Evolutionary conservation across 2,888 invertebrate species (phyloP), one percentile per base, ranked within the genome.

Genomic region (Thereva unica): DNA sequence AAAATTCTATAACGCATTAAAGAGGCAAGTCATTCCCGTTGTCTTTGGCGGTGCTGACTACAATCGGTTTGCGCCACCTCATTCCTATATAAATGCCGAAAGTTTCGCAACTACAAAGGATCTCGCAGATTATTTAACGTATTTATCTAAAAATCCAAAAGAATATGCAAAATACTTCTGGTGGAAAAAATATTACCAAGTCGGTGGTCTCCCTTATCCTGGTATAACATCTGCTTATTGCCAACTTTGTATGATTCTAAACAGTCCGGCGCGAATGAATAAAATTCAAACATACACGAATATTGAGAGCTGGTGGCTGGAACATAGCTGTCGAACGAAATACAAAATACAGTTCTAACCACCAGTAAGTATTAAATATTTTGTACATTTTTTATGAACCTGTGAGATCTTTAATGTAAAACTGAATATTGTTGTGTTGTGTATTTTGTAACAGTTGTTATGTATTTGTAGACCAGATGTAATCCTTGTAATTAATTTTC

Each of bases 21-120:
- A 71, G 37, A 76, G 75, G 3, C 68, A 85, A 71, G 81, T 88
- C 8, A 77, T 89, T 44, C 89, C 89, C 1, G 84, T 89, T 4
- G 88, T 87, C 5, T 87, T 86, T 80, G 88, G 89, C 1, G 88
- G 87, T n/a, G 85, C 84, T 45, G 85, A 89, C 74, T 88, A 89
- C 75, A 78, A 76, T 38, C 76, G 80, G 4, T 83, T 85, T 50
- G 82, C 86, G 1, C 89, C 89, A 0, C 84, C 84, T 0, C 78
- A 84, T 67, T 87, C 87, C 0, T 89, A 84, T 76, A 86, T 90
- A 65, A 85, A 89, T 76, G 87, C 86, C 2, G 84, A 87, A 71
- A 84, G 85, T 70, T 89, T 87, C 73, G 78, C 82, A 4, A 82
- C 82, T 1, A 84, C 85, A 2, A 78, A 82, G 72, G 81, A 83